Percentiles rank a stretch among this genome's conserved stretches.
These are phyloP conservation scores for Gallinago media DNA, from an alignment of 2,113 vertebrate species.

Conservation along the genomic window DNA sequence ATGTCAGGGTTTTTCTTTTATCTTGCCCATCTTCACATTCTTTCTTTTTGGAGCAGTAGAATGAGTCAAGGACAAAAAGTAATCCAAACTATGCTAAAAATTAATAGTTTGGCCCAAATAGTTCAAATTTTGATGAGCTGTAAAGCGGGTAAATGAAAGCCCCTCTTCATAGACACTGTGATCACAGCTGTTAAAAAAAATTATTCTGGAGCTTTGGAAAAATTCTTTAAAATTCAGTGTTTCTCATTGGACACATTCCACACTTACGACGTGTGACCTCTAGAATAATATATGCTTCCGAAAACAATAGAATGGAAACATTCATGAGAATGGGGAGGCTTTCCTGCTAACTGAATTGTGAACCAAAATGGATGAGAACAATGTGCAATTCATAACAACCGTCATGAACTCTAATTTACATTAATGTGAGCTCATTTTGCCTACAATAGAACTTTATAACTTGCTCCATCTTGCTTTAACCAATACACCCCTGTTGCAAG, in stretches of 20 bases:
- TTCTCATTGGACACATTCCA: constrained; percentile 17
- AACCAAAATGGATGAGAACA: not conserved
- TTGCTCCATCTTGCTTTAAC: constrained; percentile 10
- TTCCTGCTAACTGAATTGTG: constrained; percentile 3
- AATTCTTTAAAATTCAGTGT: not conserved
- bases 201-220: not conserved
- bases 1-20: not conserved
- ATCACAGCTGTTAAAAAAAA: not conserved
- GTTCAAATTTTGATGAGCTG: not conserved
- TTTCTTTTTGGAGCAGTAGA: not conserved
- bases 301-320: constrained; percentile 43
- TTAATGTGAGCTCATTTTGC: not conserved
- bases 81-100: not conserved
- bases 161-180: not conserved
- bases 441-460: not conserved
- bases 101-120: not conserved
- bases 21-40: not conserved
- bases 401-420: not conserved
- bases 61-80: not conserved
- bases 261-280: not conserved
- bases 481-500: not conserved
- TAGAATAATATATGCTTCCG: not conserved
- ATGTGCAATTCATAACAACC: not conserved
- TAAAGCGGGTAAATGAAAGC: not conserved
- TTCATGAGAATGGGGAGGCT: not conserved